Base-by-base conservation (phyloP, 2,888 invertebrate species). In the Idaea straminata region DNA sequence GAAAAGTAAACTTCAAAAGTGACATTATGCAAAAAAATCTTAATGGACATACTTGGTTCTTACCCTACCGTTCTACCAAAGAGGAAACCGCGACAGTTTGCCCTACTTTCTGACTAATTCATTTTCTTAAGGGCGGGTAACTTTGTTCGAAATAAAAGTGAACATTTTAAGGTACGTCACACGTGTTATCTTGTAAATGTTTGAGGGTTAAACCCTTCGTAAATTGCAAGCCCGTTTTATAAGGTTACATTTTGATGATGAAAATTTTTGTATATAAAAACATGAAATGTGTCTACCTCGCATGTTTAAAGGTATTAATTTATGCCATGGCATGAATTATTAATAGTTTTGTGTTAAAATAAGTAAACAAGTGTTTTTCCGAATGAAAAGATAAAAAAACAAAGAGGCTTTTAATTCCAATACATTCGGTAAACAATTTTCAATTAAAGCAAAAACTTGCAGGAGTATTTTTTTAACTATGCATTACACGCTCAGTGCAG, bases 101-200 rank as follows among this genome's bases (percentile, higher is more conserved):
- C 85, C 88, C 89, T 79, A 89, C 83, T 88, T 89, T 82, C 75
- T 76, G 81, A 84, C 83, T 87, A 87, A 88, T 88, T 87, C 84
- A 77, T 82, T 83, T 80, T 76, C 74, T 72, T 73, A 78, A 70
- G 76, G 71, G 70, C 73, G 77, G 71, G 75, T 70, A 74, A 77
- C 78, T 77, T 76, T 76, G 77, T 71, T 77, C 72, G 78, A 83
- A 82, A 84, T 83, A 83, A 80, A 79, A 74, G 64, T 71, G 70
- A 65, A 61, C 67, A 77, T 72, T 78, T 79, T 72, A 72, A 66
- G 69, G 72, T 66, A 62, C 67, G 72, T 70, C 72, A 70, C 71
- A 74, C 69, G 73, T 70, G 75, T 71, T 74, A 71, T 73, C 69
- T 67, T 73, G 69, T 71, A 67, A 73, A 72, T 67, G 70, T 61